Percentiles rank a stretch among this genome's conserved stretches.
Conservation (phyloP, 2,888 invertebrate genomes). For the Xanthia icteritia region DNA sequence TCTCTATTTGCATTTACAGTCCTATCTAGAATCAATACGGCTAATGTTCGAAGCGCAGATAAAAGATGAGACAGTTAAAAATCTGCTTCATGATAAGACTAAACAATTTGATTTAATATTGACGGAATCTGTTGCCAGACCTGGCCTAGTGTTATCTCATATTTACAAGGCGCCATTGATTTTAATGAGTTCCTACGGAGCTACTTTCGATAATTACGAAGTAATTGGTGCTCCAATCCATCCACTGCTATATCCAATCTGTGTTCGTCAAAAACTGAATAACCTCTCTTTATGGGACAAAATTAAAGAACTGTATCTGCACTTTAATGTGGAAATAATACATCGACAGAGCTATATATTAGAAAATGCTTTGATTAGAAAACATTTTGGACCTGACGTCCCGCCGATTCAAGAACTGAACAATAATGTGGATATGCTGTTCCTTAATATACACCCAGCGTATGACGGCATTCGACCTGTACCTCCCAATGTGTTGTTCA, state of each 20-base stretch:
- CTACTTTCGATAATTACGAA: slow-evolving; percentile 17
- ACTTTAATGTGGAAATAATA: slow-evolving; percentile 4
- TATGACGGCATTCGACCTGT: slow-evolving; percentile 78
- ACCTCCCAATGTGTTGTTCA: slow-evolving; percentile 77
- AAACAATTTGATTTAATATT: slow-evolving; percentile 64
- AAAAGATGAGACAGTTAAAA: slow-evolving; percentile 46
- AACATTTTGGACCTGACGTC: slow-evolving; percentile 48
- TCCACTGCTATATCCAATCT: slow-evolving; percentile 37
- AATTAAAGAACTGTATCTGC: slow-evolving; percentile 45
- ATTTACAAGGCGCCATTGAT: slow-evolving; percentile 65
- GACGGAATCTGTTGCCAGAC: slow-evolving; percentile 51
- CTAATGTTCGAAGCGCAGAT: slow-evolving; percentile 59
- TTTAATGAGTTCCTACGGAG: slow-evolving; percentile 55
- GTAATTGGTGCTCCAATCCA: slow-evolving; percentile 42
- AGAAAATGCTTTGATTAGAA: slow-evolving; percentile 28
- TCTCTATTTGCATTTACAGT: slow-evolving; percentile 10
- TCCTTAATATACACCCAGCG: slow-evolving; percentile 80
- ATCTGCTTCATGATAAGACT: slow-evolving; percentile 49
- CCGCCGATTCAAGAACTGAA: slow-evolving; percentile 63
- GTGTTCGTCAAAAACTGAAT: slow-evolving; percentile 17
- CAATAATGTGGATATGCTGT: slow-evolving; percentile 76
- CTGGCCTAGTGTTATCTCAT: slow-evolving; percentile 53
- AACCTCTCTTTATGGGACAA: slow-evolving; percentile 59
- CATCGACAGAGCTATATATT: neutral
- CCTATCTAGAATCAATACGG: slow-evolving; percentile 37